Percentiles rank a stretch among this genome's conserved stretches.
Evolutionary conservation across 2,113 vertebrate species (phyloP).

Genomic region (Picathartes gymnocephalus): DNA sequence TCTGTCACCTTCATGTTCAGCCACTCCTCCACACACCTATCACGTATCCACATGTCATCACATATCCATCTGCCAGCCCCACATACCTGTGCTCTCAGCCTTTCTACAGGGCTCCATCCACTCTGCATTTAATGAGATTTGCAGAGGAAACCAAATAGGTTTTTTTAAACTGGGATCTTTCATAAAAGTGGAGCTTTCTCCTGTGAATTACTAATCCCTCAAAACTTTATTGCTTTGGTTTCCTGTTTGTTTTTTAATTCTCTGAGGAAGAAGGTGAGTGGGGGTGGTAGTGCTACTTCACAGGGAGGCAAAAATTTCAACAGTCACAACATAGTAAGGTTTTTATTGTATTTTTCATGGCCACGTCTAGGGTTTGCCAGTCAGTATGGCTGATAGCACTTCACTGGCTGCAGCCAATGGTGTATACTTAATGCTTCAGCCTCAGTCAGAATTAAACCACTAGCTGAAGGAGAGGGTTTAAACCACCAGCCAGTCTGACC

Average conservation of each 20-base stretch:
- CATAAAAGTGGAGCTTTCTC: background rate
- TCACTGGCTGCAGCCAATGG: background rate
- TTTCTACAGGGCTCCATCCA: background rate
- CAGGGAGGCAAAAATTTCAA: background rate
- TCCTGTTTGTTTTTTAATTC: background rate
- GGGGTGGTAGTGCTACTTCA: background rate
- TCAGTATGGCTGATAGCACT: background rate
- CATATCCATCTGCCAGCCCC: background rate
- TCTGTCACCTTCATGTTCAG: background rate
- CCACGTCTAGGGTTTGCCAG: background rate
- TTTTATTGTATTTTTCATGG: background rate
- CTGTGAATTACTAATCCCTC: background rate
- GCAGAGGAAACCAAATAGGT: background rate
- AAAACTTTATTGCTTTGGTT: background rate
- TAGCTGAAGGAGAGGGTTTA: background rate
- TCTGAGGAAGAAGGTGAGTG: background rate
- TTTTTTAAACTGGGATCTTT: background rate
- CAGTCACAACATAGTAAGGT: background rate
- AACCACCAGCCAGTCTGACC: background rate
- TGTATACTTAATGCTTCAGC: background rate
- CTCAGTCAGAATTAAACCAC: background rate
- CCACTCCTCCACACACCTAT: background rate
- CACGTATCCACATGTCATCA: background rate
- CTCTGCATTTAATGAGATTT: background rate
- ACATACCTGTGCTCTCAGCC: background rate